A percentile compares a stretch with the other conserved stretches of the same genome.
phyloP scores from a whole-genome alignment of 2,113 vertebrate species.

The Dipodomys stephensi region DNA sequence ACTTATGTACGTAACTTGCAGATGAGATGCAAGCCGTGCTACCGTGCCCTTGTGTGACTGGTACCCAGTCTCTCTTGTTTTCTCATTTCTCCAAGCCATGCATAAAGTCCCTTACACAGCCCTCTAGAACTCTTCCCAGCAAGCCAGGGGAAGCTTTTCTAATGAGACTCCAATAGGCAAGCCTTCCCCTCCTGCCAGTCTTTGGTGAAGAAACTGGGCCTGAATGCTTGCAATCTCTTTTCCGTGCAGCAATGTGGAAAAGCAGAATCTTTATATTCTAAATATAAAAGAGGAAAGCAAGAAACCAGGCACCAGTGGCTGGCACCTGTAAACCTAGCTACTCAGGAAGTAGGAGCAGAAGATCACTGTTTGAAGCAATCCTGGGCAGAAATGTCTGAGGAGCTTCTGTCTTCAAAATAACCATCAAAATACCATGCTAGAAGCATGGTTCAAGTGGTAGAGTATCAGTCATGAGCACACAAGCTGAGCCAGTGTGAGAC shows the following conservation, averaged over 20 bases:
- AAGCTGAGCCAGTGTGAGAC: too few relatives aligned
- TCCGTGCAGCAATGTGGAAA: too few relatives aligned
- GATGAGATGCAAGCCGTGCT: neutral
- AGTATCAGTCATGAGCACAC: too few relatives aligned
- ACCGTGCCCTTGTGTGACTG: fast-evolving
- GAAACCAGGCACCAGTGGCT: too few relatives aligned
- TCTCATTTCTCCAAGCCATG: neutral
- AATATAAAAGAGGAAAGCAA: neutral
- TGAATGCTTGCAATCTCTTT: neutral
- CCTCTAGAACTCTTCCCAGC: neutral
- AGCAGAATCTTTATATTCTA: neutral
- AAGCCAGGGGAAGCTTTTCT: fast-evolving
- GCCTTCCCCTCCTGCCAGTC: neutral
- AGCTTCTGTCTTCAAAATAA: too few relatives aligned
- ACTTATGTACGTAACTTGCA: neutral
- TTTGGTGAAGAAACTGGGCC: neutral
- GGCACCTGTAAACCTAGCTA: too few relatives aligned
- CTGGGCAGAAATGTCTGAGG: too few relatives aligned
- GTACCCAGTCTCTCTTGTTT: neutral
- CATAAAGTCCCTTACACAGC: too few relatives aligned
- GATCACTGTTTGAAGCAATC: too few relatives aligned
- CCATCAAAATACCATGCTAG: too few relatives aligned
- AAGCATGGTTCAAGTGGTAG: too few relatives aligned
- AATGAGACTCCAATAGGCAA: neutral
- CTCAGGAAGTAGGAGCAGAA: too few relatives aligned